Evolutionary conservation across 2,797 vertebrate genomes (phyloP).

Genomic region (Notoglanidium macrostoma): DNA sequence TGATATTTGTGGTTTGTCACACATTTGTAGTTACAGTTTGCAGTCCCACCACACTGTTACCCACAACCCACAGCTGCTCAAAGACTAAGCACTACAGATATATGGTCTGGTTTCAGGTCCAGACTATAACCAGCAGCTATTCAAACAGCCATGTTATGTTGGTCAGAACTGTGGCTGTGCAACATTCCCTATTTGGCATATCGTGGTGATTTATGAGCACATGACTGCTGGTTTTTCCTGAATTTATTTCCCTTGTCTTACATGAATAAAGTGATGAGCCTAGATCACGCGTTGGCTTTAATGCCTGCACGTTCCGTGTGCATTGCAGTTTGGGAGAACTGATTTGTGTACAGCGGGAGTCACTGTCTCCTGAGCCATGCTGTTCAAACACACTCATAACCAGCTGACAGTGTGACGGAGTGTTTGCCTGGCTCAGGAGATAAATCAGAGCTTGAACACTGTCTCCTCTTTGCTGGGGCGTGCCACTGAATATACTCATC

Average conservation of each 20-base stretch:
- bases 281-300: neutral
- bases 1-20: constrained; percentile 7
- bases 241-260: constrained; percentile 21
- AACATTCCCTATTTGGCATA: neutral
- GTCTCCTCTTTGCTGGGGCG: constrained; percentile 6
- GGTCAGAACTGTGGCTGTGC: neutral
- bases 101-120: neutral
- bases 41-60: neutral
- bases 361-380: neutral
- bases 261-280: constrained; percentile 1
- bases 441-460: constrained; percentile 37
- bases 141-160: constrained; percentile 9
- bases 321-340: constrained; percentile 22
- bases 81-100: neutral
- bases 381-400: constrained; percentile 39
- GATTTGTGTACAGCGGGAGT: constrained; percentile 25
- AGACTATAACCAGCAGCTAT: neutral
- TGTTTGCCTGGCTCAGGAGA: constrained; percentile 36
- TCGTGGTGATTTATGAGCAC: constrained; percentile 19
- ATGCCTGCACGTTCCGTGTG: neutral
- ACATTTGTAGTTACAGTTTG: constrained; percentile 6
- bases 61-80: constrained; percentile 4
- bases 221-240: constrained; percentile 5
- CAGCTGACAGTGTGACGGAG: constrained; percentile 36
- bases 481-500: constrained; percentile 19